Percentiles rank a stretch among this genome's conserved stretches.
phyloP scores from a whole-genome alignment of 1,140 invertebrate genomes.

The Papilio polytes region DNA sequence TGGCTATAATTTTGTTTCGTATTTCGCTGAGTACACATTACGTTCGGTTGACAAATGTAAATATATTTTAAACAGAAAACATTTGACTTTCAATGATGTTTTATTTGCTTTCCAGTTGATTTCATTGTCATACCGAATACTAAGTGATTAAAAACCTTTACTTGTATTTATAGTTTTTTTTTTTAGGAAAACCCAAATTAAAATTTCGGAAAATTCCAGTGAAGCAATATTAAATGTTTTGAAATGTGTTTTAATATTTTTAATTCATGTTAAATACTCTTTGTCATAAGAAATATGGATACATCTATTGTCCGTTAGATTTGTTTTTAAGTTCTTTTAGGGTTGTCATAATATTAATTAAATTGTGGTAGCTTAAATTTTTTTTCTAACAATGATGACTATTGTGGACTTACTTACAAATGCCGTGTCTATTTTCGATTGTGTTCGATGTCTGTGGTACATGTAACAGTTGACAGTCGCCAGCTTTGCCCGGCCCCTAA shows the following conservation, averaged over 20 bases:
- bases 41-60: constrained; percentile 20
- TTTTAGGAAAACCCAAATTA: background rate
- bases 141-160: background rate
- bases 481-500: background rate
- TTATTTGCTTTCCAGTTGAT: constrained; percentile 1
- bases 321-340: background rate
- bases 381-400: background rate
- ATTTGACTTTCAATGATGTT: constrained; percentile 9
- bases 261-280: background rate
- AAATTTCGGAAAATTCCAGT: background rate
- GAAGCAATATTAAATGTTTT: background rate
- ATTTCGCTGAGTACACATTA: constrained; percentile 17
- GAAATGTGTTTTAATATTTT: background rate
- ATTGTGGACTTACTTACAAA: too few species aligned
- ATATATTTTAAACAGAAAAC: constrained; percentile 19
- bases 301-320: background rate
- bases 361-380: background rate
- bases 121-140: background rate
- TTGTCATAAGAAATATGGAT: background rate
- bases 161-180: too few species aligned
- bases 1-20: constrained; percentile 19
- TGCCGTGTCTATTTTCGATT: background rate
- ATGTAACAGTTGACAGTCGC: background rate
- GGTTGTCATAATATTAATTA: background rate
- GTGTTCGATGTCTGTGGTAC: background rate